A percentile compares a stretch with the other conserved stretches of the same genome.
Conservation (phyloP, 2,113 vertebrate genomes). For the Miniopterus natalensis region DNA sequence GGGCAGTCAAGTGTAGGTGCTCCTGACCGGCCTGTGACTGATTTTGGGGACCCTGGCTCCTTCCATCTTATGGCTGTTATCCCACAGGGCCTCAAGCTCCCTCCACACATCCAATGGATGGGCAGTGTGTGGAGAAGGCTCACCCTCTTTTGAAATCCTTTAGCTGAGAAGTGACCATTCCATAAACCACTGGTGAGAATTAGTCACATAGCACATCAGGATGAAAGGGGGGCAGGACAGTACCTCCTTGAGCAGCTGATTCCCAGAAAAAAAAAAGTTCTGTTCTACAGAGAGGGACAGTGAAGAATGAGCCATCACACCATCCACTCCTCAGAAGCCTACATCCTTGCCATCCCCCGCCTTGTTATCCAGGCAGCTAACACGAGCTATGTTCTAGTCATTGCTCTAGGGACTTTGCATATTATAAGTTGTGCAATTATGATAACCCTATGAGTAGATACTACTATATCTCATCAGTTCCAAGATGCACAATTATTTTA, state of each 20-base stretch:
- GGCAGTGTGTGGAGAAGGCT: background rate
- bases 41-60: background rate
- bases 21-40: background rate
- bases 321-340: background rate
- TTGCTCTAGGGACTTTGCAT: background rate
- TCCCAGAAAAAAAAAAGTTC: background rate
- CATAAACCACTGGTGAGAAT: background rate
- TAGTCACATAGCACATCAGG: background rate
- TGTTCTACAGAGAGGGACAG: background rate
- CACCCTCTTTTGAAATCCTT: background rate
- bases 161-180: background rate
- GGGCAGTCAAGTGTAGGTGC: no score
- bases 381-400: background rate
- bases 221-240: background rate
- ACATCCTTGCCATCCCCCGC: background rate
- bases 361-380: background rate
- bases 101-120: fast-evolving
- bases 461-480: background rate
- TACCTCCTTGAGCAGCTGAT: background rate
- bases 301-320: background rate
- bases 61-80: background rate
- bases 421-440: background rate
- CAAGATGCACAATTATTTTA: background rate
- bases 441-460: background rate
- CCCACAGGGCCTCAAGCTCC: background rate